phyloP scores from a whole-genome alignment of 2,113 vertebrate species.

The Gyps fulvus region DNA sequence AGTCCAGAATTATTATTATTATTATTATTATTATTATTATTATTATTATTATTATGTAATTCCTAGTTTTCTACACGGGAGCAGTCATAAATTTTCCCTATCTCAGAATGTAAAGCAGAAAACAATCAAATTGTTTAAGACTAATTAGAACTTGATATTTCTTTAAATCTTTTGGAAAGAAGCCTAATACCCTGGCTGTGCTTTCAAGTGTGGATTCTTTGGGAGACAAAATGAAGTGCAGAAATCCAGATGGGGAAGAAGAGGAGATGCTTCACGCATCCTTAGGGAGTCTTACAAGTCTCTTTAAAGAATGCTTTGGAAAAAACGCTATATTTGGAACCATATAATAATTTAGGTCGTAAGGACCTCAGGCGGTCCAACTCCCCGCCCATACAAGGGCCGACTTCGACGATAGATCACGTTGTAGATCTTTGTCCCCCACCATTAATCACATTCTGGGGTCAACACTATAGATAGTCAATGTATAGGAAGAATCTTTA shows the following conservation, averaged over 20 bases:
- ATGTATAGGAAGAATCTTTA: neutral
- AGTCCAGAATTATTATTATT: neutral
- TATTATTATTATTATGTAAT: neutral
- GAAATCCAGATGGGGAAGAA: constrained; percentile 8
- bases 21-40: neutral
- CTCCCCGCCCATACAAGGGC: neutral
- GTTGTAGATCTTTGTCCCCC: neutral
- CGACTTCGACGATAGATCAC: neutral
- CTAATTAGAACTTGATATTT: neutral
- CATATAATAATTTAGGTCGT: neutral
- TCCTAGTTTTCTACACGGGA: neutral
- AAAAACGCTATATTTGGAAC: neutral
- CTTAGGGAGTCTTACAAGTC: neutral
- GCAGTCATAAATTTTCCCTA: neutral
- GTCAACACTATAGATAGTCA: neutral
- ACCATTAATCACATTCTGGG: neutral
- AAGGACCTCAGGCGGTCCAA: neutral
- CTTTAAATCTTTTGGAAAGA: neutral
- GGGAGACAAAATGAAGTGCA: neutral
- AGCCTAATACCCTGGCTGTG: neutral
- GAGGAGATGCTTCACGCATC: neutral
- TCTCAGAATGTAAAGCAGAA: neutral
- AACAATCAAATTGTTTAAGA: neutral
- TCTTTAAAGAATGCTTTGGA: neutral
- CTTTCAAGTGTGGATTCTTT: neutral